These are phyloP conservation scores for Acanthornis magna DNA, from an alignment of 2,797 vertebrate genomes.

Conservation along the genomic window DNA sequence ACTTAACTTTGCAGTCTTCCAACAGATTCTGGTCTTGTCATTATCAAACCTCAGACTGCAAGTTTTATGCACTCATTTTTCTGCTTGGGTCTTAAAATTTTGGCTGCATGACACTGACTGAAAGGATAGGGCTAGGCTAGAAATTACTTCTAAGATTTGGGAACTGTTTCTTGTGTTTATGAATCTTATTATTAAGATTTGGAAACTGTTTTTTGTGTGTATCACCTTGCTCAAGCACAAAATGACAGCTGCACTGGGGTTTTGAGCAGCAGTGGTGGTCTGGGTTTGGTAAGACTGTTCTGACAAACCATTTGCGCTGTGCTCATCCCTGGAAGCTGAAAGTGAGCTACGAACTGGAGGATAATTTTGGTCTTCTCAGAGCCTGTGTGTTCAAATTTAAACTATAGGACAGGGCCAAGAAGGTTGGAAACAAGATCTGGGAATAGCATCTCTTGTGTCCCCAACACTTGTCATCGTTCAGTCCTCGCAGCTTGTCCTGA, in stretches of 20 bases:
- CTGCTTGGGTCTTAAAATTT: background rate
- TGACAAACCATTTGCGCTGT: background rate
- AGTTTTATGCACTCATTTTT: background rate
- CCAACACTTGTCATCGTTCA: background rate
- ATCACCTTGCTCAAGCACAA: background rate
- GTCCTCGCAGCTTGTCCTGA: background rate
- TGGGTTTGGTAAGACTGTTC: background rate
- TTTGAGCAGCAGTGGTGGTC: background rate
- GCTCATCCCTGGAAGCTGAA: background rate
- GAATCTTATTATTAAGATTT: background rate
- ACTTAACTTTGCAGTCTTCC: conserved; percentile 37
- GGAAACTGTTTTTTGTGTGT: background rate
- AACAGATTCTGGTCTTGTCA: conserved; percentile 33
- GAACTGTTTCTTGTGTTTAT: background rate
- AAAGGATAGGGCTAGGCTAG: background rate
- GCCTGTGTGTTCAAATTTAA: background rate
- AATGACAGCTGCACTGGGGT: background rate
- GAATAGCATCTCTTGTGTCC: background rate
- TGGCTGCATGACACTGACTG: background rate
- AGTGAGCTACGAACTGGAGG: background rate
- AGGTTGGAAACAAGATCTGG: background rate
- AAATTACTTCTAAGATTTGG: background rate
- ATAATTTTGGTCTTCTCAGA: background rate
- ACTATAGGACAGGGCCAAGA: background rate
- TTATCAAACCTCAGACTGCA: conserved; percentile 14